phyloP scores from a whole-genome alignment of 2,113 vertebrate species.

The Anoura caudifer region DNA sequence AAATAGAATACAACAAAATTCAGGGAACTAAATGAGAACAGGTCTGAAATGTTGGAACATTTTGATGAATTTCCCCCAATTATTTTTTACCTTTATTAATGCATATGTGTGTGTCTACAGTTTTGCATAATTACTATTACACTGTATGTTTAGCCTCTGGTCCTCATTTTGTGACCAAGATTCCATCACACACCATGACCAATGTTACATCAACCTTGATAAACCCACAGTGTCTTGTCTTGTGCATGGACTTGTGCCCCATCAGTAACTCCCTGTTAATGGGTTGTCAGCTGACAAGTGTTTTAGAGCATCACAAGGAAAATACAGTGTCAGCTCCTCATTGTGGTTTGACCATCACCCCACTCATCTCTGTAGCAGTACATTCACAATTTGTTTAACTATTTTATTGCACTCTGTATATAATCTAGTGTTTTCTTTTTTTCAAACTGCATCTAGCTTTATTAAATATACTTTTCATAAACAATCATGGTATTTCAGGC shows the following conservation, averaged over 20 bases:
- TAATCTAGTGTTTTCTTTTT: too few relatives aligned
- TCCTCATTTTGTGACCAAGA: background rate
- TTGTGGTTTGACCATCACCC: background rate
- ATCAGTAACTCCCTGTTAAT: too few relatives aligned
- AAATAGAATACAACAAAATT: background rate
- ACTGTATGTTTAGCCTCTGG: background rate
- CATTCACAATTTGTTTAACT: too few relatives aligned
- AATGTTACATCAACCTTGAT: background rate
- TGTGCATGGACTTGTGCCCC: background rate
- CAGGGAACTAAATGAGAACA: background rate
- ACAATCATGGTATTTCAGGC: too few relatives aligned
- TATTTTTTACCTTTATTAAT: background rate
- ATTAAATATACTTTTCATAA: too few relatives aligned
- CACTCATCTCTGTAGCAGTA: too few relatives aligned
- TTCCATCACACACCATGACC: background rate
- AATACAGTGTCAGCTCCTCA: too few relatives aligned
- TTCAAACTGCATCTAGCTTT: too few relatives aligned
- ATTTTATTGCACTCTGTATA: too few relatives aligned
- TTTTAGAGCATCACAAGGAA: background rate
- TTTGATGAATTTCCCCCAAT: background rate
- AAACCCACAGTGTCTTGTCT: accelerated
- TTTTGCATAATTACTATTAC: background rate
- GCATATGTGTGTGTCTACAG: background rate
- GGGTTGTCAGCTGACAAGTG: background rate
- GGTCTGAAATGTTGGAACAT: background rate